Evolutionary conservation across 2,113 vertebrate genomes (phyloP).

Genomic region (Helogale parvula): DNA sequence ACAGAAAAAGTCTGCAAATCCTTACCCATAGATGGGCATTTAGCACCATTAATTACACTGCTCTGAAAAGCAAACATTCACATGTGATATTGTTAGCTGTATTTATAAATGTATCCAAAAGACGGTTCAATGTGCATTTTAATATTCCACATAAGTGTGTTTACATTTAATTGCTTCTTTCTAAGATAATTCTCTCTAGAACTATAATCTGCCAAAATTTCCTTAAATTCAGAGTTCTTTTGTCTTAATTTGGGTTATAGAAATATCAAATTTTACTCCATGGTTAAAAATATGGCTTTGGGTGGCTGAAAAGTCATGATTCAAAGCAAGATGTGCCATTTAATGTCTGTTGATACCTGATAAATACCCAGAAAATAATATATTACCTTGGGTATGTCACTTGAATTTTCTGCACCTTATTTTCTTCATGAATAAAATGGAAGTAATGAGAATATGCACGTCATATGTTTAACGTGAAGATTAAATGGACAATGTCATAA

Average conservation of each 20-base stretch:
- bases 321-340: background rate
- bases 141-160: background rate
- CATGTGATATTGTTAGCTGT: background rate
- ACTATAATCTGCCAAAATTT: background rate
- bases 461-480: background rate
- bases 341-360: background rate
- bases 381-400: too few relatives aligned
- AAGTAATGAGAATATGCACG: background rate
- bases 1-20: too few relatives aligned
- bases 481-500: background rate
- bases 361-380: background rate
- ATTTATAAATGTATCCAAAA: background rate
- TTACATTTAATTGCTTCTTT: background rate
- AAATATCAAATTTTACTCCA: background rate
- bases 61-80: background rate
- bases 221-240: background rate
- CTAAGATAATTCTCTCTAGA: background rate
- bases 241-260: background rate
- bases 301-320: background rate
- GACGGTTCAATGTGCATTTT: background rate
- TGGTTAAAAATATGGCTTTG: background rate
- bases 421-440: background rate
- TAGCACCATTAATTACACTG: background rate
- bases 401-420: background rate
- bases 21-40: background rate